These are phyloP conservation scores for Hermaeophaga mercurialis DNA, from an alignment of 2,888 invertebrate species.

Conservation along the genomic window DNA sequence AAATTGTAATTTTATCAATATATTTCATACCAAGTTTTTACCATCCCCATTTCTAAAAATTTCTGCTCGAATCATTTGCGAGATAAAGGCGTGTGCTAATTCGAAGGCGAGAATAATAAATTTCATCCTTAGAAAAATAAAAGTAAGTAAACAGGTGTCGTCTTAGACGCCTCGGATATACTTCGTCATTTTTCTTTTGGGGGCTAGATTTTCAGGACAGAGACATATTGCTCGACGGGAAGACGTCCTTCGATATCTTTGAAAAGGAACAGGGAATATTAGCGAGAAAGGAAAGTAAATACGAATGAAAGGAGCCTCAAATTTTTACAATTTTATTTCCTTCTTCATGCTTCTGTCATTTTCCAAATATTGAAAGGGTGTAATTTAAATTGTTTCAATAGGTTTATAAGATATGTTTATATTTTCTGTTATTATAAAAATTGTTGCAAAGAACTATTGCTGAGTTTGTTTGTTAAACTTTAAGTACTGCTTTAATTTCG, in stretches of 20 bases:
- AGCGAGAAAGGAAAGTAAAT: slow-evolving; percentile 11
- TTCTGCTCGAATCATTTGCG: slow-evolving; percentile 5
- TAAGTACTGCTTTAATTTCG: too few relatives aligned
- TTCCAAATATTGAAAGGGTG: too few relatives aligned
- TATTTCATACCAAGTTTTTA: too few relatives aligned
- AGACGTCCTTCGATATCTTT: slow-evolving; percentile 5
- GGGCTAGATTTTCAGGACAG: slow-evolving; percentile 14
- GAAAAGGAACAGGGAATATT: slow-evolving; percentile 11
- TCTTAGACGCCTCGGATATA: slow-evolving; percentile 20
- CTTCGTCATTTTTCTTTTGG: slow-evolving; percentile 23
- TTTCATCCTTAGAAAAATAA: slow-evolving; percentile 22
- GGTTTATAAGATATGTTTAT: too few relatives aligned
- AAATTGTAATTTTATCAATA: too few relatives aligned
- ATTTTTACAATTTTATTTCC: slow-evolving; percentile 10
- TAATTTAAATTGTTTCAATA: too few relatives aligned
- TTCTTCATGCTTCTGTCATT: slow-evolving; percentile 2
- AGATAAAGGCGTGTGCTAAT: not conserved
- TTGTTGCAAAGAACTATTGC: too few relatives aligned
- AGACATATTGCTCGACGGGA: slow-evolving; percentile 20
- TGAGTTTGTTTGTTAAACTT: too few relatives aligned
- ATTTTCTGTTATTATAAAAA: too few relatives aligned
- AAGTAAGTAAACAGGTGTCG: slow-evolving; percentile 31
- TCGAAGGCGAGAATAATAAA: slow-evolving; percentile 18
- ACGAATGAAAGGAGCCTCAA: slow-evolving; percentile 5
- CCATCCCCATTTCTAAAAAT: slow-evolving; percentile 1